Conservation (phyloP, 1,140 invertebrate genomes). For the Hestina assimilis region DNA sequence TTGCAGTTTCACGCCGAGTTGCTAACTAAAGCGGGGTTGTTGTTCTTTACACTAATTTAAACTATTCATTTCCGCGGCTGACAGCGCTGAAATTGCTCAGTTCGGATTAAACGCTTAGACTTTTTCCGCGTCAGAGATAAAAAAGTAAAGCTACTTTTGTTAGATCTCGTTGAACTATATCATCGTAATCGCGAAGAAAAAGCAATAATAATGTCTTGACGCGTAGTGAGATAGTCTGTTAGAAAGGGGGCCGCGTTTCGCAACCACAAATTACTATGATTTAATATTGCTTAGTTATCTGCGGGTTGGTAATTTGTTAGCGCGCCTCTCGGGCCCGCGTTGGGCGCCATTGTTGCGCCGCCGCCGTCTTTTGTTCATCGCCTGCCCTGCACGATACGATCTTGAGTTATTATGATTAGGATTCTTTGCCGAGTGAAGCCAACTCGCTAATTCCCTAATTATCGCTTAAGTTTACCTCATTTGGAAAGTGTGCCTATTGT, state of each 20-base stretch:
- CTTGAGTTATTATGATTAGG: constrained; percentile 78
- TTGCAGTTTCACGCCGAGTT: constrained; percentile 62
- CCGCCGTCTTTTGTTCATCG: constrained; percentile 74
- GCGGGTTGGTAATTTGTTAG: constrained; percentile 74
- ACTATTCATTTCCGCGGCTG: constrained; percentile 39
- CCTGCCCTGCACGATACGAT: constrained; percentile 66
- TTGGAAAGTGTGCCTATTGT: constrained; percentile 15
- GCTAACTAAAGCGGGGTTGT: constrained; percentile 45
- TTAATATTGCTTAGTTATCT: constrained; percentile 79
- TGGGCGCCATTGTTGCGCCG: constrained; percentile 68
- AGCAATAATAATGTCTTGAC: constrained; percentile 48
- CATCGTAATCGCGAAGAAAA: constrained; percentile 39
- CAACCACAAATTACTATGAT: constrained; percentile 76
- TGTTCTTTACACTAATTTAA: constrained; percentile 55
- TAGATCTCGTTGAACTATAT: constrained; percentile 30
- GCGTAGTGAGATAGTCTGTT: constrained; percentile 51
- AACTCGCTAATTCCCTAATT: constrained; percentile 70
- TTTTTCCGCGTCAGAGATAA: constrained; percentile 23
- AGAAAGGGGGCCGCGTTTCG: constrained; percentile 58
- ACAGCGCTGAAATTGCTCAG: constrained; percentile 28
- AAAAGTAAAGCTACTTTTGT: constrained; percentile 18
- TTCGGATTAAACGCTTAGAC: constrained; percentile 28
- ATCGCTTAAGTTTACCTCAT: constrained; percentile 59
- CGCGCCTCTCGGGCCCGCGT: constrained; percentile 54
- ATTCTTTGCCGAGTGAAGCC: constrained; percentile 73